These are phyloP conservation scores for Neoarius graeffei DNA, from an alignment of 2,113 vertebrate genomes.

Conservation along the genomic window DNA sequence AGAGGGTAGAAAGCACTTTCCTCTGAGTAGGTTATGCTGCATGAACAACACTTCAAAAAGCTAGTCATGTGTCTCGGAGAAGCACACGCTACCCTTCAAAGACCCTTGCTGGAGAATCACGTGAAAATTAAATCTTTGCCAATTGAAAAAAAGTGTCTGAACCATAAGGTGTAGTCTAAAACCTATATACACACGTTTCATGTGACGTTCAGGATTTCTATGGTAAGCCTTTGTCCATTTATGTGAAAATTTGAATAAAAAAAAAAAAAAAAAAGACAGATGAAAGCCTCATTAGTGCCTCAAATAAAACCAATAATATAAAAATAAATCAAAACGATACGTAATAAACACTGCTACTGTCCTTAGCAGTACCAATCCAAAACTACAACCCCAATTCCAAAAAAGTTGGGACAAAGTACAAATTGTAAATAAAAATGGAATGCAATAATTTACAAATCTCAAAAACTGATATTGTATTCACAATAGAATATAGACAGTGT, in stretches of 20 bases:
- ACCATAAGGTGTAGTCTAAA: too few species aligned
- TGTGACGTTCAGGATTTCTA: neutral
- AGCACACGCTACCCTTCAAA: neutral
- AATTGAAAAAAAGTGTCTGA: too few species aligned
- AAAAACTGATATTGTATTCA: too few species aligned
- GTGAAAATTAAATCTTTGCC: too few species aligned
- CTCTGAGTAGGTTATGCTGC: neutral
- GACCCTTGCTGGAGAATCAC: neutral
- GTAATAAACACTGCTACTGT: neutral
- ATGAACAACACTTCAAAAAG: neutral
- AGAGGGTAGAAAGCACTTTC: neutral
- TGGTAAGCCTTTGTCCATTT: neutral
- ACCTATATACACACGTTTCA: neutral
- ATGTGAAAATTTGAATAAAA: neutral
- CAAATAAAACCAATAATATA: neutral
- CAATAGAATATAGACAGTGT: too few species aligned
- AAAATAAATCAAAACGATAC: neutral
- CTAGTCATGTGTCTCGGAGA: neutral
- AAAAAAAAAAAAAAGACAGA: neutral
- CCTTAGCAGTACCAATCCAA: neutral
- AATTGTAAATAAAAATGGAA: too few species aligned
- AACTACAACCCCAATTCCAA: too few species aligned
- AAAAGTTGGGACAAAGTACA: too few species aligned
- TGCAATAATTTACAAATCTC: too few species aligned
- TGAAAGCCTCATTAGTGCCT: neutral